These are phyloP conservation scores for Ennomos quercinarius DNA, from an alignment of 2,888 invertebrate species.

Conservation along the genomic window DNA sequence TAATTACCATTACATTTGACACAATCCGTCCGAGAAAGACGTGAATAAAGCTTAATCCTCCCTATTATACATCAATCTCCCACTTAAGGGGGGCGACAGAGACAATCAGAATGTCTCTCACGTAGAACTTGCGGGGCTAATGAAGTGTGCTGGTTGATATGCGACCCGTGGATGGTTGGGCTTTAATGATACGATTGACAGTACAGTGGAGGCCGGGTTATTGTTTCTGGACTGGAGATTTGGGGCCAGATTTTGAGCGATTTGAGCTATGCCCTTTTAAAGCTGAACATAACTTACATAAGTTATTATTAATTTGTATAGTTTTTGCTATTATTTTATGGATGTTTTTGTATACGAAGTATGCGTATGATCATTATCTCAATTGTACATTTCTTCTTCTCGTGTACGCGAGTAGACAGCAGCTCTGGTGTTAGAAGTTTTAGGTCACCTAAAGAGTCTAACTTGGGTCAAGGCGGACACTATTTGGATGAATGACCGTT, in stretches of 20 bases:
- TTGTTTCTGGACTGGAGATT: conserved; percentile 71
- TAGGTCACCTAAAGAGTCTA: too few species aligned
- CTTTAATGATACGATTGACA: conserved; percentile 82
- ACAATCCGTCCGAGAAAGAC: conserved; percentile 43
- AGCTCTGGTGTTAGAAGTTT: too few species aligned
- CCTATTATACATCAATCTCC: conserved; percentile 78
- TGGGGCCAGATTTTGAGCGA: conserved; percentile 55
- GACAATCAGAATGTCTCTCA: conserved; percentile 75
- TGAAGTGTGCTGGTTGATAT: conserved; percentile 78
- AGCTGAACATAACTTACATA: too few species aligned
- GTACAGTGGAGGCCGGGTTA: conserved; percentile 73
- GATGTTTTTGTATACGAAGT: too few species aligned
- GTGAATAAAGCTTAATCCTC: conserved; percentile 62
- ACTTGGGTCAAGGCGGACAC: too few species aligned
- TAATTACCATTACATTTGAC: conserved; percentile 42
- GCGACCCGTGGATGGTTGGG: conserved; percentile 68
- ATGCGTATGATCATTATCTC: too few species aligned
- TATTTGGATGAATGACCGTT: too few species aligned
- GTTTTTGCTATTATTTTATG: too few species aligned
- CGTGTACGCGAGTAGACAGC: too few species aligned
- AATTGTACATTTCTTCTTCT: too few species aligned
- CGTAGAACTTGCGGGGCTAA: conserved; percentile 67
- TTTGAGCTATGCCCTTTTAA: not conserved
- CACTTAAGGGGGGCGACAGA: conserved; percentile 63
- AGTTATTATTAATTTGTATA: too few species aligned